These are phyloP conservation scores for Oreochromis spilurus DNA, from an alignment of 2,113 vertebrate genomes.

Conservation along the genomic window DNA sequence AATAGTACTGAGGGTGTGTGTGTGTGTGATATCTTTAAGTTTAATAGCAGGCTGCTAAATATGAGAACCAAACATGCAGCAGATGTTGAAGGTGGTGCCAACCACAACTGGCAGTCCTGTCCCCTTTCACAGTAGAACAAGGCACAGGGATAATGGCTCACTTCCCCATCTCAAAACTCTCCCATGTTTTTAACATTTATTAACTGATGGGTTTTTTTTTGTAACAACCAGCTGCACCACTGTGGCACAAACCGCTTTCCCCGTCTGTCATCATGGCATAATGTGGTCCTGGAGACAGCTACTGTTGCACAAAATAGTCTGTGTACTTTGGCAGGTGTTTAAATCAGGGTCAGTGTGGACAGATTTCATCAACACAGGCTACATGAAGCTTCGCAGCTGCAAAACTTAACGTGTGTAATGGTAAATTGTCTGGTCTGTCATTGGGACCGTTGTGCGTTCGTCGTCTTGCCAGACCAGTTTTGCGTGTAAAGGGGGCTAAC, in stretches of 20 bases:
- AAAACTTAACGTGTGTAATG: rapidly evolving
- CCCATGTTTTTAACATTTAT: background rate
- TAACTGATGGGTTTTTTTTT: background rate
- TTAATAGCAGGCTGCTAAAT: constrained; percentile 61
- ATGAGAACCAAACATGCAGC: constrained; percentile 14
- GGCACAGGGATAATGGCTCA: background rate
- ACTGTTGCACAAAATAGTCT: background rate
- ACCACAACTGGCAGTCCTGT: background rate
- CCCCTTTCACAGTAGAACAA: background rate
- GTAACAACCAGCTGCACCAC: background rate
- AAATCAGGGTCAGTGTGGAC: background rate
- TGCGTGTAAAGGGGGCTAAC: background rate
- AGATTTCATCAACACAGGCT: background rate
- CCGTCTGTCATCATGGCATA: background rate
- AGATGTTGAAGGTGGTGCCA: constrained; percentile 36
- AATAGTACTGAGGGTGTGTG: background rate
- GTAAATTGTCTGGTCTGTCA: background rate
- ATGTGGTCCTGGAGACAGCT: background rate
- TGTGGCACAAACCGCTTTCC: background rate
- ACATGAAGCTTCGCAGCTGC: background rate
- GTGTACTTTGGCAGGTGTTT: background rate
- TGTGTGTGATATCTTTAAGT: constrained; percentile 52
- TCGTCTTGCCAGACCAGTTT: background rate
- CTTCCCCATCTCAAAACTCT: background rate
- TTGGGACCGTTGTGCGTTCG: background rate